phyloP scores from a whole-genome alignment of 2,797 vertebrate genomes.

The Aeoliscus strigatus region DNA sequence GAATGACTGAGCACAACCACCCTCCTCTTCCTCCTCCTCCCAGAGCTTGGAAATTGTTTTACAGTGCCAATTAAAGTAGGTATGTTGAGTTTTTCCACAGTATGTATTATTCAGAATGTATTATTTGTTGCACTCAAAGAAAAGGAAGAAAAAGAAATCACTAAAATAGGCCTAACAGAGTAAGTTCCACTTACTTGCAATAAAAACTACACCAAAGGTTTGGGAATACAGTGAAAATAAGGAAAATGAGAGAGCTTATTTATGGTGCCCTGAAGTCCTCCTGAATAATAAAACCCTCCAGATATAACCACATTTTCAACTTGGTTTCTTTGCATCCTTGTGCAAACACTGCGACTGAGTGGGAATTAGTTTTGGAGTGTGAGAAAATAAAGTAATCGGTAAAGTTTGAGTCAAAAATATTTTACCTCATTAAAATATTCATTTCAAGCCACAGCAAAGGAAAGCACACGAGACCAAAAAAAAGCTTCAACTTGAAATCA shows the following conservation, averaged over 20 bases:
- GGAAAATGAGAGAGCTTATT: constrained; percentile 65
- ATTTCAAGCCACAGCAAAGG: constrained; percentile 29
- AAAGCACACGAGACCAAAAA: constrained; percentile 19
- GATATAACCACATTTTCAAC: constrained; percentile 53
- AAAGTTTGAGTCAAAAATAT: constrained; percentile 61
- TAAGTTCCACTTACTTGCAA: constrained; percentile 64
- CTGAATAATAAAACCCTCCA: constrained; percentile 62
- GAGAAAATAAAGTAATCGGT: constrained; percentile 40
- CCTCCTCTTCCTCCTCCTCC: constrained; percentile 26
- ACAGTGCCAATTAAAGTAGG: constrained; percentile 79
- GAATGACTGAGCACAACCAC: constrained; percentile 68
- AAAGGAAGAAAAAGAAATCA: constrained; percentile 15
- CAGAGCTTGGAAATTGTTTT: constrained; percentile 70
- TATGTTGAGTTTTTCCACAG: constrained; percentile 55
- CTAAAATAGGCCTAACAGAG: constrained; percentile 65
- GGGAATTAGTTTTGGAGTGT: constrained; percentile 43
- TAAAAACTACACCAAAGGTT: constrained; percentile 70
- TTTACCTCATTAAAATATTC: constrained; percentile 54
- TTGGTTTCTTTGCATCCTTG: constrained; percentile 47
- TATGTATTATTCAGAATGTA: constrained; percentile 69
- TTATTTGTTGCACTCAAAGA: constrained; percentile 69
- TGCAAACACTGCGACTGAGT: constrained; percentile 45
- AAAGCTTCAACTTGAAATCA: constrained; percentile 33
- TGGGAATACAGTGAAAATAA: constrained; percentile 57
- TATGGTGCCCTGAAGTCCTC: constrained; percentile 62